These are phyloP conservation scores for Cantharis lateralis DNA, from an alignment of 2,888 invertebrate genomes.

Conservation along the genomic window DNA sequence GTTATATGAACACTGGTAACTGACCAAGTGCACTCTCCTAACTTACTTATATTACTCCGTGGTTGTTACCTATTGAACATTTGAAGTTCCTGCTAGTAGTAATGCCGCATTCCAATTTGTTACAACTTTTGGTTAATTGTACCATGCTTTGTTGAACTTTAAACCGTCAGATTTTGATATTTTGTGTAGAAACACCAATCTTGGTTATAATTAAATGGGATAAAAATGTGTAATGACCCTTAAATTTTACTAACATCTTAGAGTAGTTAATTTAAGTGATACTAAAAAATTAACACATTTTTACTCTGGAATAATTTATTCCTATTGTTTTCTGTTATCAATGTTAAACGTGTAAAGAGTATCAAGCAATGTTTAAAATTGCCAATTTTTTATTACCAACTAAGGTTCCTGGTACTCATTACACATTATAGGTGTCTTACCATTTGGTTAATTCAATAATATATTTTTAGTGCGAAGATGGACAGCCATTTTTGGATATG, in stretches of 20 bases:
- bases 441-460: constrained; percentile 4
- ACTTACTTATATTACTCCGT: no score
- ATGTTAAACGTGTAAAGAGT: neutral
- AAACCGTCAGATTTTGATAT: neutral
- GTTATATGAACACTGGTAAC: no score
- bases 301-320: neutral
- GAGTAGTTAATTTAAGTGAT: neutral
- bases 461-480: constrained; percentile 55
- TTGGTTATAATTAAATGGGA: neutral
- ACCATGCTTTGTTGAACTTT: neutral
- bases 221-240: neutral
- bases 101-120: neutral
- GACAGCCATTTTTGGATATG: constrained; percentile 50
- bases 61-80: neutral
- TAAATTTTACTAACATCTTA: neutral
- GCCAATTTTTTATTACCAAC: neutral
- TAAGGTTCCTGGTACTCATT: neutral
- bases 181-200: neutral
- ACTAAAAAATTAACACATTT: neutral
- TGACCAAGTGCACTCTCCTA: no score
- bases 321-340: neutral
- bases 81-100: neutral
- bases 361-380: neutral
- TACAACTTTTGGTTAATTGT: neutral
- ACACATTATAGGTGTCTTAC: neutral